A percentile compares a stretch with the other conserved stretches of the same genome.
These are phyloP conservation scores for Martes martes DNA, from an alignment of 2,113 vertebrate species.

Conservation along the genomic window DNA sequence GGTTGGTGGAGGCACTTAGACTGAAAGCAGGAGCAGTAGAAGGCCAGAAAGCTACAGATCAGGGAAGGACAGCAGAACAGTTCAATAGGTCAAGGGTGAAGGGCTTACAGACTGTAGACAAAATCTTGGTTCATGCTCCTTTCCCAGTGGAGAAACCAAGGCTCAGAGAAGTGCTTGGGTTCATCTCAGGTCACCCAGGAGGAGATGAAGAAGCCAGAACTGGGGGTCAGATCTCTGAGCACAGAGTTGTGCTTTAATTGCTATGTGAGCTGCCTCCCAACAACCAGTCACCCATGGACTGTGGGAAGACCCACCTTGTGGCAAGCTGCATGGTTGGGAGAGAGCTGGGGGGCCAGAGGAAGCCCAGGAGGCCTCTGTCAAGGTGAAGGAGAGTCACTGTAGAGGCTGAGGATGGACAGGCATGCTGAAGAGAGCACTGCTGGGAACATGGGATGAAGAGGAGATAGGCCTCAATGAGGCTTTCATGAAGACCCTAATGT, in stretches of 20 bases:
- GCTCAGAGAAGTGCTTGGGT: no score
- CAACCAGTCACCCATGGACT: background rate
- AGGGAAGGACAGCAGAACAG: background rate
- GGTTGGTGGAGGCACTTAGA: background rate
- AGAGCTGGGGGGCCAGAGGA: no score
- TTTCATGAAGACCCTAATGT: background rate
- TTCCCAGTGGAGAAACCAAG: background rate
- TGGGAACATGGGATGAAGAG: background rate
- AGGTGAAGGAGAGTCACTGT: background rate
- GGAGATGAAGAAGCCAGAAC: background rate
- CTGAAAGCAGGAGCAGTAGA: background rate
- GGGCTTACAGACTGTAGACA: background rate
- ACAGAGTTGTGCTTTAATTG: background rate
- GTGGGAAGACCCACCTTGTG: background rate
- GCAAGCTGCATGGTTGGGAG: fast-evolving
- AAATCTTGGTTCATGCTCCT: no score
- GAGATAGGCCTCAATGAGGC: background rate
- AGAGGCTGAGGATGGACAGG: background rate
- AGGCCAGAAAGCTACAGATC: background rate
- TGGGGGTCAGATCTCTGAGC: background rate
- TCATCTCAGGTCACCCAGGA: background rate
- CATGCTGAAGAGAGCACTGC: background rate
- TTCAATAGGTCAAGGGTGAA: no score
- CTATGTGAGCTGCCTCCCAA: background rate
- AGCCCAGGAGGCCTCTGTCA: background rate